Base-by-base conservation (phyloP, 2,888 invertebrate species). In the Lamellibrachia columna region DNA sequence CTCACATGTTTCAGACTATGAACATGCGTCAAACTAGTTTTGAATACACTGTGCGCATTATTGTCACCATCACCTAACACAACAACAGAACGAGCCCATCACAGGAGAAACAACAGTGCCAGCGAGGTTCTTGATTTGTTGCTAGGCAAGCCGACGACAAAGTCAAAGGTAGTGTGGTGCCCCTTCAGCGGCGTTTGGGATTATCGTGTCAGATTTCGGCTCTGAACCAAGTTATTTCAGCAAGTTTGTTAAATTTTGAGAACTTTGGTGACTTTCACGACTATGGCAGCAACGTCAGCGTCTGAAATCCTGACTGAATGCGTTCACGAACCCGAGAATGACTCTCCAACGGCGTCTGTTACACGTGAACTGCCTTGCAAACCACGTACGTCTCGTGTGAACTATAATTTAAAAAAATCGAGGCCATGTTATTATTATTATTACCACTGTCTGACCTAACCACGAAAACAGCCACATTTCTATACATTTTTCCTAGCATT, bases 291-390 rank as follows among this genome's bases (percentile, higher is more conserved):
- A 75, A 75, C 75, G 75, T 75, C 75, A 75, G 75, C 75, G n/a
- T 75, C 75, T n/a, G 40, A 40, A 40, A 40, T 40, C 40, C 40
- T 40, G 40, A 40, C 40, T 40, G 75, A 75, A 75, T 75, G 75
- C 75, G 75, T 75, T 75, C 75, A 22, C 75, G 91, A 91, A 52
- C 53, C 40, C 40, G n/a, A 53, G n/a, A 58, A 91, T 91, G 91
- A 91, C 53, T 91, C 91, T 55, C 91, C 91, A 9, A 91, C 91
- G 58, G 91, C 91, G 52, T 91, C 91, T 40, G 91, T 91, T 11
- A 91, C 91, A 40, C 91, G 55, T 53, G 91, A 91, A 40, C 91
- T 53, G 58, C 91, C 91, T 11, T 28, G n/a, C 91, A 91, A 91
- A 91, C 91, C 91, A 55, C 91, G 91, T 91, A 55, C 75, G 75